Percentiles rank a stretch among this genome's conserved stretches.
Evolutionary conservation across 2,888 invertebrate genomes (phyloP).

Genomic region (Microchrysa polita): DNA sequence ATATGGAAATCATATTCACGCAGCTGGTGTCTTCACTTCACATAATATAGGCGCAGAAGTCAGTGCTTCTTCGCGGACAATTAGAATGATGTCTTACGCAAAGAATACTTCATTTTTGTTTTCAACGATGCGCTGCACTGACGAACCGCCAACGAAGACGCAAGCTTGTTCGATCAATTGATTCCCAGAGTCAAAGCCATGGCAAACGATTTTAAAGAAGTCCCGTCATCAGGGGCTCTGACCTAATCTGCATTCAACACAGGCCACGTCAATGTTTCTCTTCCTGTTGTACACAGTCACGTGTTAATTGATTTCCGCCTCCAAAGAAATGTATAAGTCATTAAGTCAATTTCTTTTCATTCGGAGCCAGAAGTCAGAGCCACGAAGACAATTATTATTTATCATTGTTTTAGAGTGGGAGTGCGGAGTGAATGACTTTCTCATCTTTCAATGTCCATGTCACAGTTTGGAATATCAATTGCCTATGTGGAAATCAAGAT

Average conservation of each 20-base stretch:
- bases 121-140: not conserved
- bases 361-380: no score
- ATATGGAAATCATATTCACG: not conserved
- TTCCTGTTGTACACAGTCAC: constrained; percentile 40
- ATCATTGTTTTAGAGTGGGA: no score
- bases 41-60: no score
- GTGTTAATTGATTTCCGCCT: constrained; percentile 40
- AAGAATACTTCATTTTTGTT: not conserved
- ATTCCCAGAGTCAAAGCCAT: not conserved
- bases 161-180: not conserved
- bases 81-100: constrained; percentile 9
- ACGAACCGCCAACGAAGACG: not conserved
- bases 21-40: constrained; percentile 7
- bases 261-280: constrained; percentile 35
- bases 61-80: constrained; percentile 25
- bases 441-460: not conserved
- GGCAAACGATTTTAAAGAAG: not conserved
- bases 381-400: not conserved
- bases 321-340: constrained; percentile 36
- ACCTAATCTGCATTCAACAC: constrained; percentile 40
- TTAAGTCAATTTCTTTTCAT: constrained; percentile 16
- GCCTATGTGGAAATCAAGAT: not conserved
- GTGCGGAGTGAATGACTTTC: not conserved
- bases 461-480: constrained; percentile 16
- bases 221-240: not conserved